phyloP scores from a whole-genome alignment of 2,888 invertebrate species.

The Sminthurinus aureus region DNA sequence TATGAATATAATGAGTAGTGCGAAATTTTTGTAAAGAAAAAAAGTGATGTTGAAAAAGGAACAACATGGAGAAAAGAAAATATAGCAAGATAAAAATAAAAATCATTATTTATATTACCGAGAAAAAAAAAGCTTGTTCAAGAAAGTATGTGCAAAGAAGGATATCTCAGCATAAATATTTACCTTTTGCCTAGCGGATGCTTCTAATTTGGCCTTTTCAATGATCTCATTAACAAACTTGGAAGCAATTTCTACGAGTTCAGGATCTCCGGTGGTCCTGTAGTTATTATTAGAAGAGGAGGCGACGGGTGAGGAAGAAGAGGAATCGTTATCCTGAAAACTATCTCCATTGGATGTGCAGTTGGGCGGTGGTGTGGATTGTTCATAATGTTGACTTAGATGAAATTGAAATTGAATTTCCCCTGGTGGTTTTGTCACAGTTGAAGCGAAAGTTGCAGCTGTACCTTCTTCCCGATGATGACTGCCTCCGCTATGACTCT shows the following conservation, averaged over 20 bases:
- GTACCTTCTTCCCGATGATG: background rate
- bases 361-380: conserved; percentile 58
- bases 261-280: conserved; percentile 60
- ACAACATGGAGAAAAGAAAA: too few relatives aligned
- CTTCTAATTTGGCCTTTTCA: conserved; percentile 65
- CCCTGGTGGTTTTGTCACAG: conserved; percentile 38
- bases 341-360: conserved; percentile 57
- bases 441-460: background rate
- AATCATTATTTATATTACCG: background rate
- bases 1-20: too few relatives aligned
- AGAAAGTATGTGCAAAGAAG: background rate
- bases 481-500: background rate
- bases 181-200: conserved; percentile 62
- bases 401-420: conserved; percentile 57
- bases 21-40: too few relatives aligned
- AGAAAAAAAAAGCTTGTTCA: background rate
- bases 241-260: conserved; percentile 65
- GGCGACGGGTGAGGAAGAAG: background rate
- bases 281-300: background rate
- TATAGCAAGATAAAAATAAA: too few relatives aligned
- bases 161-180: background rate
- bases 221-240: conserved; percentile 66
- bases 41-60: too few relatives aligned
- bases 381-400: conserved; percentile 58
- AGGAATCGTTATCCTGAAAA: conserved; percentile 26